These are phyloP conservation scores for Hylaeus volcanicus DNA, from an alignment of 1,140 invertebrate genomes.

Conservation along the genomic window DNA sequence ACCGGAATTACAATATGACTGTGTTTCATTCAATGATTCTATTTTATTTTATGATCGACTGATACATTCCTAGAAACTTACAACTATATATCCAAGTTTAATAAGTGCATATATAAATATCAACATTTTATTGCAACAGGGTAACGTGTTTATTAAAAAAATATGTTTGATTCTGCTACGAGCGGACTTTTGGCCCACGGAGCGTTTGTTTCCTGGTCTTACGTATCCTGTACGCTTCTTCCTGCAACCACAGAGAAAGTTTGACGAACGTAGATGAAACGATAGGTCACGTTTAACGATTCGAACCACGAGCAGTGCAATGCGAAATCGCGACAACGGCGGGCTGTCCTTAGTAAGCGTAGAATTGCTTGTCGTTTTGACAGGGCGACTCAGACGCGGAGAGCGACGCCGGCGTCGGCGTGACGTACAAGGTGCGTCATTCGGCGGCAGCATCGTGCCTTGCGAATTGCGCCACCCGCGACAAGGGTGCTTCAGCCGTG, in stretches of 20 bases:
- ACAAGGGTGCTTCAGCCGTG: constrained; percentile 79
- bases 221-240: background rate
- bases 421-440: constrained; percentile 79
- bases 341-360: constrained; percentile 72
- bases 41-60: no score
- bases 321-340: constrained; percentile 31
- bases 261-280: background rate
- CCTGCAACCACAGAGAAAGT: constrained; percentile 6
- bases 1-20: no score
- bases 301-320: constrained; percentile 7
- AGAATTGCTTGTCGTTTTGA: constrained; percentile 78
- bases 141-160: no score
- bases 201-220: background rate
- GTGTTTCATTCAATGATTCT: no score
- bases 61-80: no score
- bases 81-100: no score
- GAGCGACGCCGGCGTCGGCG: constrained; percentile 78
- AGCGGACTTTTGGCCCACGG: no score
- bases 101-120: no score
- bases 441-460: constrained; percentile 79
- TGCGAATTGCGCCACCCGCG: constrained; percentile 78
- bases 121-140: no score
- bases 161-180: no score
- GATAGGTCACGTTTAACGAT: background rate
- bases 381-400: constrained; percentile 79